These are phyloP conservation scores for Varanus komodoensis DNA, from an alignment of 2,113 vertebrate species.

Conservation along the genomic window DNA sequence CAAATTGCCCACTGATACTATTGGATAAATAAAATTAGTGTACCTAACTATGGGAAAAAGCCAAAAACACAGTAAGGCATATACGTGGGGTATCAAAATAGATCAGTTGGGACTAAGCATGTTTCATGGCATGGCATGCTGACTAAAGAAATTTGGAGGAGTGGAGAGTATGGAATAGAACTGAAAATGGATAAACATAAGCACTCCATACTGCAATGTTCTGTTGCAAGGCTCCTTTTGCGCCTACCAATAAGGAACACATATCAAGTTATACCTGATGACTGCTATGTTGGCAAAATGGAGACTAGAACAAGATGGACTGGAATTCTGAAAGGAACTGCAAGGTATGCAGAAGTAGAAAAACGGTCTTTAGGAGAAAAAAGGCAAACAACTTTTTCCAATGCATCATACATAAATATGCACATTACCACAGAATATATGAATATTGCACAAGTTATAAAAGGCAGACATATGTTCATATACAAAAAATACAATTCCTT, in stretches of 20 bases:
- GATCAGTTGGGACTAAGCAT: too few relatives aligned
- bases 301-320: background rate
- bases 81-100: too few relatives aligned
- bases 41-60: background rate
- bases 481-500: background rate
- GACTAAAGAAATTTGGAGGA: too few relatives aligned
- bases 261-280: background rate
- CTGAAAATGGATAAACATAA: too few relatives aligned
- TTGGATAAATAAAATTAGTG: background rate
- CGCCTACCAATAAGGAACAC: background rate
- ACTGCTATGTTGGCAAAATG: background rate
- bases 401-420: too few relatives aligned
- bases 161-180: too few relatives aligned
- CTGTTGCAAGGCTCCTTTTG: too few relatives aligned
- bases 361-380: background rate
- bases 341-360: background rate
- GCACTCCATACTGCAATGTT: too few relatives aligned
- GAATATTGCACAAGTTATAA: background rate
- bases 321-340: background rate
- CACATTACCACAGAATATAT: background rate
- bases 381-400: background rate
- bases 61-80: too few relatives aligned
- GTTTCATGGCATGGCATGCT: too few relatives aligned
- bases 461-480: background rate
- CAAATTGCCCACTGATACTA: background rate